Conservation (phyloP, 2,888 invertebrate genomes). For the Cotesia congregata region DNA sequence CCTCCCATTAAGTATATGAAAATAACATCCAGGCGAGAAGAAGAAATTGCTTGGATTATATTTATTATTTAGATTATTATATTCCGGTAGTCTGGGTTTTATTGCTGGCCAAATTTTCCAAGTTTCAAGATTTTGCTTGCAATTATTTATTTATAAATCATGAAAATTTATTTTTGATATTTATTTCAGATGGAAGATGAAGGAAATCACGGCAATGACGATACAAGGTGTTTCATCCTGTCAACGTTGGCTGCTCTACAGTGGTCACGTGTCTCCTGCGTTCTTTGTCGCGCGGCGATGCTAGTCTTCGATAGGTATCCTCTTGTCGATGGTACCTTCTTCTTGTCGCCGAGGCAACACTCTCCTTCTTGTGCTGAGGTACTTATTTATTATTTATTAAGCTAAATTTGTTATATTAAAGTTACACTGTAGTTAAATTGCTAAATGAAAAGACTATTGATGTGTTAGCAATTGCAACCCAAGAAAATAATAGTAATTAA, state of each 20-base stretch:
- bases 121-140: too few relatives aligned
- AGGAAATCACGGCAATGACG: constrained; percentile 98
- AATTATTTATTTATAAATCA: too few relatives aligned
- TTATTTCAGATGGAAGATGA: constrained; percentile 94
- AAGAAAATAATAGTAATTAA: background rate
- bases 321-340: constrained; percentile 97
- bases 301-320: constrained; percentile 98
- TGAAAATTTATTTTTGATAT: too few relatives aligned
- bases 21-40: too few relatives aligned
- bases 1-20: too few relatives aligned
- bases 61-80: too few relatives aligned
- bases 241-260: constrained; percentile 94
- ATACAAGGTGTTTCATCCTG: constrained; percentile 95
- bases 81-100: too few relatives aligned
- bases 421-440: too few relatives aligned
- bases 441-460: too few relatives aligned
- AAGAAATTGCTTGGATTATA: too few relatives aligned
- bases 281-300: constrained; percentile 89
- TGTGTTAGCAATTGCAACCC: too few relatives aligned
- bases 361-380: constrained; percentile 90
- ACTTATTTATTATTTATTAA: constrained; percentile 53
- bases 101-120: too few relatives aligned
- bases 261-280: constrained; percentile 87
- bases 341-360: constrained; percentile 94
- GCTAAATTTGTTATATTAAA: background rate